Evolutionary conservation across 2,797 vertebrate species (phyloP).

Genomic region (Eidolon dupreanum): DNA sequence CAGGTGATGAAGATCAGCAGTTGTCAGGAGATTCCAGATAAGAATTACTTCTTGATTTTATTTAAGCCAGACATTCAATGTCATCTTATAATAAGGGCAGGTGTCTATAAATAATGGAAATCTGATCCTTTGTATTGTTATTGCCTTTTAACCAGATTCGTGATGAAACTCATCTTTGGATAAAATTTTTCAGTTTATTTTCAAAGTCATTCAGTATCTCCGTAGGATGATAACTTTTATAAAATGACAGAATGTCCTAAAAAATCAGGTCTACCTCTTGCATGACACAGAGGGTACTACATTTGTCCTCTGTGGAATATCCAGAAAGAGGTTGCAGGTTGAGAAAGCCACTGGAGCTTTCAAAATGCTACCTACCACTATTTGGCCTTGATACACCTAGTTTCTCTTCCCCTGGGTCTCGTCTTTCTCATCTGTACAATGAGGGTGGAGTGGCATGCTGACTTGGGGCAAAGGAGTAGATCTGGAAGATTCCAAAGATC

Average conservation of each 20-base stretch:
- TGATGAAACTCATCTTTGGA: slow-evolving; percentile 14
- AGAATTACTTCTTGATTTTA: slow-evolving; percentile 60
- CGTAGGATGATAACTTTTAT: background rate
- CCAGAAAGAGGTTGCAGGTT: background rate
- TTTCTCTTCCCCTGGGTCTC: background rate
- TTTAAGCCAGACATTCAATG: slow-evolving; percentile 52
- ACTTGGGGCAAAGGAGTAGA: background rate
- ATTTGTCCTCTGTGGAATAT: background rate
- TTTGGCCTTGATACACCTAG: background rate
- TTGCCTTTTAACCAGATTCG: slow-evolving; percentile 52
- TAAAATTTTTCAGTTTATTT: slow-evolving; percentile 15
- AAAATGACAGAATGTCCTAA: background rate
- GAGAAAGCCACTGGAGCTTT: background rate
- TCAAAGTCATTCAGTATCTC: slow-evolving; percentile 31
- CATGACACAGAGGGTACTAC: background rate
- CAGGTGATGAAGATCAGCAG: background rate
- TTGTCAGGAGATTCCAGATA: slow-evolving; percentile 49
- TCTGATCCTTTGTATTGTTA: slow-evolving; percentile 20
- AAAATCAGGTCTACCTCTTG: background rate
- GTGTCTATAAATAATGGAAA: slow-evolving; percentile 67
- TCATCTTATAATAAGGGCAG: slow-evolving; percentile 59
- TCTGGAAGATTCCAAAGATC: background rate
- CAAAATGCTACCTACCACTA: background rate
- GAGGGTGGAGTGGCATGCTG: background rate
- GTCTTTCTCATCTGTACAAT: background rate